Evolutionary conservation across 2,888 invertebrate genomes (phyloP).

Genomic region (Epinotia bilunana): DNA sequence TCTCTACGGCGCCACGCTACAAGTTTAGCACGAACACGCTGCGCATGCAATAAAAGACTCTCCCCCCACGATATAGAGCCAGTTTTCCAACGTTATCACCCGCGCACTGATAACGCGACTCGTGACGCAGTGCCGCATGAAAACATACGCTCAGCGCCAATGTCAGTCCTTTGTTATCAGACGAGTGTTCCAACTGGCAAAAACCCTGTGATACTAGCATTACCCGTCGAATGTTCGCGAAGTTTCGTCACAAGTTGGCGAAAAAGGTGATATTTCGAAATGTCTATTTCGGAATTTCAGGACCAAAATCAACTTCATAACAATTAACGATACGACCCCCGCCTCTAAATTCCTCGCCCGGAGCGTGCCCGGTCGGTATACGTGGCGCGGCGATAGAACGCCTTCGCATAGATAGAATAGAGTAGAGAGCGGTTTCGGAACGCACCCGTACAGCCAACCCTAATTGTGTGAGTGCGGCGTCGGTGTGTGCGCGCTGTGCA

Average conservation of each 20-base stretch:
- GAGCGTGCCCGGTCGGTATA: slow-evolving; percentile 84
- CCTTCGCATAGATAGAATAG: slow-evolving; percentile 85
- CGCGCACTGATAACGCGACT: slow-evolving; percentile 65
- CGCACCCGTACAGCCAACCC: slow-evolving; percentile 73
- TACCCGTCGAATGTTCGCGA: neutral
- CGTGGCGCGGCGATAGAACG: slow-evolving; percentile 79
- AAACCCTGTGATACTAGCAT: slow-evolving; percentile 41
- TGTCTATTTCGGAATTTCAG: slow-evolving; percentile 84
- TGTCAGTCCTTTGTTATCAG: slow-evolving; percentile 50
- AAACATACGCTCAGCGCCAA: slow-evolving; percentile 56
- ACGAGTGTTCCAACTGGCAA: slow-evolving; percentile 45
- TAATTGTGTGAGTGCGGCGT: slow-evolving; percentile 59
- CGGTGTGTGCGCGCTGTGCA: slow-evolving; percentile 61
- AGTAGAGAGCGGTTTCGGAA: slow-evolving; percentile 85
- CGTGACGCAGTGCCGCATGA: slow-evolving; percentile 62
- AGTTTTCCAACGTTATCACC: slow-evolving; percentile 74
- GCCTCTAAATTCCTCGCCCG: slow-evolving; percentile 85
- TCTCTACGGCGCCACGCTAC: slow-evolving; percentile 62
- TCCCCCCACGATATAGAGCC: slow-evolving; percentile 56
- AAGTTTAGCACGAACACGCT: slow-evolving; percentile 63
- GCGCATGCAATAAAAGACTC: slow-evolving; percentile 59
- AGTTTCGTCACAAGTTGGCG: slow-evolving; percentile 52
- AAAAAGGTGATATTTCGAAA: slow-evolving; percentile 83
- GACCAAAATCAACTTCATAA: slow-evolving; percentile 85
- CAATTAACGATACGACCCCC: slow-evolving; percentile 85